phyloP scores from a whole-genome alignment of 2,888 invertebrate species.

The Belgica antarctica region DNA sequence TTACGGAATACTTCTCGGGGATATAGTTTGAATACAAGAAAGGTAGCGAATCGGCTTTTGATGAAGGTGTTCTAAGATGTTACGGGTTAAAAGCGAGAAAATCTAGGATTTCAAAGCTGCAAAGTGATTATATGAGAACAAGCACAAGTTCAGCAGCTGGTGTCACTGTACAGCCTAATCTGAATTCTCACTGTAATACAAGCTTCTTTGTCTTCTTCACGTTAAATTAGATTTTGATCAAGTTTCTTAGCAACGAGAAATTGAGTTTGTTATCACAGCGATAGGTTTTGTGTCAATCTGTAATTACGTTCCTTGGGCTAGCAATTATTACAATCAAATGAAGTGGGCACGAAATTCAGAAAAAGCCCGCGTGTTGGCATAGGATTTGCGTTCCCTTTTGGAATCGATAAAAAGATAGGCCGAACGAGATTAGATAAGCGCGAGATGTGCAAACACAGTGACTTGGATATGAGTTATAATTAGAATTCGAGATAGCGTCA shows the following conservation, averaged over 20 bases:
- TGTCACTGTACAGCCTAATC: too few species aligned
- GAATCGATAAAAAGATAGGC: slow-evolving; percentile 3
- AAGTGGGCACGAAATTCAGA: not conserved
- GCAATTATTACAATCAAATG: not conserved
- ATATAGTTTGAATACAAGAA: too few species aligned
- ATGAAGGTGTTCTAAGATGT: too few species aligned
- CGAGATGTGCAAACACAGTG: not conserved
- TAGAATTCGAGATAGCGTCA: too few species aligned
- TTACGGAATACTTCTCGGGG: too few species aligned
- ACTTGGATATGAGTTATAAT: not conserved
- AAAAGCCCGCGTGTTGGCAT: not conserved
- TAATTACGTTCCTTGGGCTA: not conserved
- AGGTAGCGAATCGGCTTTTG: too few species aligned
- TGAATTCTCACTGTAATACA: too few species aligned
- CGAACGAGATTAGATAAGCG: not conserved
- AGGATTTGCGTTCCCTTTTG: slow-evolving; percentile 5
- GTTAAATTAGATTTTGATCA: not conserved
- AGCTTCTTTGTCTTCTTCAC: not conserved
- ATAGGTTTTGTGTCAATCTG: not conserved
- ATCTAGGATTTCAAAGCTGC: too few species aligned
- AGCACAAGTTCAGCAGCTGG: too few species aligned
- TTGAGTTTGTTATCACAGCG: not conserved
- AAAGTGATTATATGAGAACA: too few species aligned
- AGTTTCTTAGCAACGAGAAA: not conserved
- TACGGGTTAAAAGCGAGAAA: too few species aligned